Conservation (phyloP, 2,113 vertebrate species). For the Gambusia holbrooki region DNA sequence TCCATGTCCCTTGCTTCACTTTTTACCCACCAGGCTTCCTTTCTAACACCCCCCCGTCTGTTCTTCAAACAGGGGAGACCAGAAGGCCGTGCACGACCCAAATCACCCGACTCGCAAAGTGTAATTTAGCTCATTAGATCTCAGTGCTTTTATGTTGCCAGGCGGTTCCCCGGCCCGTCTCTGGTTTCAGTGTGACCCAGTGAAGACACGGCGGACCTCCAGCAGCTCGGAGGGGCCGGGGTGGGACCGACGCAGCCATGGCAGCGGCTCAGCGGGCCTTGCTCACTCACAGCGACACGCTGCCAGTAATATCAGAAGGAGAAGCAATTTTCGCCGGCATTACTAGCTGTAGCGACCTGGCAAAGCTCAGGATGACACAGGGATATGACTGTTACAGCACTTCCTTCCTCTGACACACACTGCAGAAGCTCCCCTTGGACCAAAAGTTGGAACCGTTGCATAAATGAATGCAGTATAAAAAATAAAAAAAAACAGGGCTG, state of each 20-base stretch:
- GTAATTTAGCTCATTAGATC: conserved; percentile 39
- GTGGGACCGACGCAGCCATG: conserved; percentile 1
- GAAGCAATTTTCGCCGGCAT: conserved; percentile 20
- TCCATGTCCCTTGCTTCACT: conserved; percentile 2
- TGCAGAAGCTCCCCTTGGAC: background rate
- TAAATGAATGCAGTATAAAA: background rate
- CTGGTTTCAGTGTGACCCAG: conserved; percentile 45
- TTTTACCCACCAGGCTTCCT: background rate
- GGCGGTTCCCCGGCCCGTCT: conserved; percentile 10
- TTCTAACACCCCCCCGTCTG: conserved; percentile 3
- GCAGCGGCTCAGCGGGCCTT: conserved; percentile 33
- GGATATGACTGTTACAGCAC: background rate
- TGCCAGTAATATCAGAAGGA: conserved; percentile 43
- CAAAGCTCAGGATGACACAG: background rate
- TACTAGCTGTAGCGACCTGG: conserved; percentile 14
- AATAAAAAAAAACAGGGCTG: background rate
- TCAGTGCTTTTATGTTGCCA: conserved; percentile 25
- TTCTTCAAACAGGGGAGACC: conserved; percentile 8
- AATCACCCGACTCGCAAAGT: conserved; percentile 13
- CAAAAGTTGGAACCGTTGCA: background rate
- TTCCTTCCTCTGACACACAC: background rate
- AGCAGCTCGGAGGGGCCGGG: conserved; percentile 23
- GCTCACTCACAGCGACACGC: conserved; percentile 19
- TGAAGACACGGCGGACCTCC: conserved; percentile 31
- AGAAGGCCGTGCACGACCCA: background rate